Percentiles rank a stretch among this genome's conserved stretches.
Evolutionary conservation across 2,797 vertebrate species (phyloP).

Genomic region (Scarus forsteni): DNA sequence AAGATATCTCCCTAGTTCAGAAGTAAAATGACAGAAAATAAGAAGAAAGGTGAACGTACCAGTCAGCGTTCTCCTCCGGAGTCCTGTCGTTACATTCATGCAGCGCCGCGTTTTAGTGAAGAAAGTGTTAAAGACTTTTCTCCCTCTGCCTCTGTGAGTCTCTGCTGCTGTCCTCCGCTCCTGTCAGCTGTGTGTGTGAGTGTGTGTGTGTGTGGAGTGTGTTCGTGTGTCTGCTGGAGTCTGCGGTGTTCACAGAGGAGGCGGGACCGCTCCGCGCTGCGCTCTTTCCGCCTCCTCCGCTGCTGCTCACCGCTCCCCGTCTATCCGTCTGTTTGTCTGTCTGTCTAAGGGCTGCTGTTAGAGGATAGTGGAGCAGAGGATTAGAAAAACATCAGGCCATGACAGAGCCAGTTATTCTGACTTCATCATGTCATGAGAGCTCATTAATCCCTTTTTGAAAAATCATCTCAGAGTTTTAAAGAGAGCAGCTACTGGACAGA

Average conservation of each 20-base stretch:
- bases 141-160: slow-evolving; percentile 9
- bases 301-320: neutral
- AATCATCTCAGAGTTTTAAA: neutral
- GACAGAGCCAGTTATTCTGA: neutral
- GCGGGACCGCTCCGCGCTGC: slow-evolving; percentile 51
- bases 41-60: slow-evolving; percentile 31
- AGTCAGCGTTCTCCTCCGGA: slow-evolving; percentile 26
- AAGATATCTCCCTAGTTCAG: neutral
- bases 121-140: slow-evolving; percentile 1
- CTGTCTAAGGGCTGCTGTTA: slow-evolving; percentile 34
- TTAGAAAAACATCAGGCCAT: neutral
- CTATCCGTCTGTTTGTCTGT: neutral
- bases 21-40: too few relatives aligned
- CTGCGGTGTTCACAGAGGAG: slow-evolving; percentile 26
- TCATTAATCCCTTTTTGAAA: neutral
- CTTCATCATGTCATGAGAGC: neutral
- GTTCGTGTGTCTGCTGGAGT: slow-evolving; percentile 12
- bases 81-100: slow-evolving; percentile 52
- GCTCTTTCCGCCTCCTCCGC: slow-evolving; percentile 72
- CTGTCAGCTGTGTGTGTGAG: slow-evolving; percentile 25
- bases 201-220: neutral
- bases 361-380: neutral
- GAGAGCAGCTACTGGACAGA: neutral
- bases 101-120: neutral
- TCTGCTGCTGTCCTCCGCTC: slow-evolving; percentile 12